Base-by-base conservation (phyloP, 2,888 invertebrate species). In the Brenthis ino region DNA sequence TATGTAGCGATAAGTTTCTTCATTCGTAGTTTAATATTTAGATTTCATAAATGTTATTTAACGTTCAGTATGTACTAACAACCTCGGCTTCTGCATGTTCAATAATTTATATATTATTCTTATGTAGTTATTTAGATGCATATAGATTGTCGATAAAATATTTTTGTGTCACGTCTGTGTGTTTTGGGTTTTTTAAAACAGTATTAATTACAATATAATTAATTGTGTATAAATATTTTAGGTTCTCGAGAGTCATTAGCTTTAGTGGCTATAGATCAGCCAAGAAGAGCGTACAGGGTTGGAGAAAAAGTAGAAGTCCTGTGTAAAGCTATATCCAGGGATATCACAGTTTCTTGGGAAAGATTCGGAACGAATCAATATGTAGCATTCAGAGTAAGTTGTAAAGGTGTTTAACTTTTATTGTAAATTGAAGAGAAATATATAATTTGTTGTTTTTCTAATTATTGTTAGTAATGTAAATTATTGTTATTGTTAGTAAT, bases 201-300 rank as follows among this genome's bases (percentile, higher is more conserved):
- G 1, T 8, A 13, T 0, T 12, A 11, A 0, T 50, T 28, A 28
- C 1, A 11, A 2, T 5, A 50, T 5, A 16, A 48, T 33, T 60
- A n/a, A 60, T 55, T n/a, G n/a, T 53, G 33, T 20, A 43, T 55
- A 47, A n/a, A 72, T 68, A 69, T 82, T 86, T 61, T 82, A 91
- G 91, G 87, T 50, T 75, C 83, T 0, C 80, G 76, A 11, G 75
- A 78, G 64, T 57, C 80, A 0, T 74, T 77, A 20, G 64, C 78
- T 0, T 69, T 88, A 74, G 89, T 93, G 64, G 75, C 80, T 70
- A 93, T 92, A 68, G 86, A 87, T n/a, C 86, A 88, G 72, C 88
- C 90, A 2, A 78, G 79, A 16, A 80, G 83, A 51, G 77, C 77
- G 16, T 91, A 81, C 79, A 80, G 83, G 53, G 86, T 85, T 1